Conservation (phyloP, 2,797 vertebrate species). For the Antrozous pallidus region DNA sequence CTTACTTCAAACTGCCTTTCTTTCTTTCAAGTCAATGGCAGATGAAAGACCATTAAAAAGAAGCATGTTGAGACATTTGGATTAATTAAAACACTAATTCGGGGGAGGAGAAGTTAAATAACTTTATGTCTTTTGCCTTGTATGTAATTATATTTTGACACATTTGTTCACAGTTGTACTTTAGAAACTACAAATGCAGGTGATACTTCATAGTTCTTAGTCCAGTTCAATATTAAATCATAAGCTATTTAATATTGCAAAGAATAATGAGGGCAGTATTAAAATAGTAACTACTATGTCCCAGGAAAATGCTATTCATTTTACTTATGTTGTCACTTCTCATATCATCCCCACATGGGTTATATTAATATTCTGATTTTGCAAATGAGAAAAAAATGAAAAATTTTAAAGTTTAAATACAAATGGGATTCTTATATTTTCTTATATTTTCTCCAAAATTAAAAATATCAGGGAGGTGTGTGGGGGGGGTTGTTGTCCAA, state of each 20-base stretch:
- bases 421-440: neutral
- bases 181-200: neutral
- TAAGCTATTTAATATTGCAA: neutral
- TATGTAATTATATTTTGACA: slow-evolving; percentile 5
- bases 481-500: neutral
- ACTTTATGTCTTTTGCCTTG: slow-evolving; percentile 11
- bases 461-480: neutral
- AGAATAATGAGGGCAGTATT: neutral
- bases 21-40: slow-evolving; percentile 51
- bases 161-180: neutral
- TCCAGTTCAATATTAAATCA: neutral
- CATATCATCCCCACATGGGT: neutral
- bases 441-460: neutral
- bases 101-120: neutral
- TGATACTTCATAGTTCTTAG: neutral
- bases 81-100: slow-evolving; percentile 37
- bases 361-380: neutral
- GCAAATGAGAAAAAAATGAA: neutral
- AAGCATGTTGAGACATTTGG: slow-evolving; percentile 29
- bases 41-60: slow-evolving; percentile 45
- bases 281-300: neutral
- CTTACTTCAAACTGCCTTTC: slow-evolving; percentile 31
- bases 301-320: neutral
- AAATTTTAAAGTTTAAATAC: no score
- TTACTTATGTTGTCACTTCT: neutral